phyloP scores from a whole-genome alignment of 2,113 vertebrate species.

The Dascyllus trimaculatus region DNA sequence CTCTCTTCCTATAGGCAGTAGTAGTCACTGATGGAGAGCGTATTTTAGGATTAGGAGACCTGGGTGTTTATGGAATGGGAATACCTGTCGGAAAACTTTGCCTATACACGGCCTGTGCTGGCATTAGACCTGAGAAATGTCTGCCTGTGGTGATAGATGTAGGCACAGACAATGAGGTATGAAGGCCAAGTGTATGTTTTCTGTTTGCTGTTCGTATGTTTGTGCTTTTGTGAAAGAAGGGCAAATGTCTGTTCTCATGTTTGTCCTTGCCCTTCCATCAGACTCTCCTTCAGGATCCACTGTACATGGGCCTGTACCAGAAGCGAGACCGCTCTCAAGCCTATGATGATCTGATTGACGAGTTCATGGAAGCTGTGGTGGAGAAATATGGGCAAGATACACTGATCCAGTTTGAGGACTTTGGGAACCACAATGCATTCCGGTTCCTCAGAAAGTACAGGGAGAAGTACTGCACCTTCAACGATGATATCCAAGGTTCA shows the following conservation, averaged over 20 bases:
- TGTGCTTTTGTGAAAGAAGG: not conserved
- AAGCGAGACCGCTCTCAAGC: slow-evolving; percentile 92
- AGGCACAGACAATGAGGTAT: slow-evolving; percentile 93
- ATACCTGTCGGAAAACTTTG: slow-evolving; percentile 98
- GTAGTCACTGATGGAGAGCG: slow-evolving; percentile 98
- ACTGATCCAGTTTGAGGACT: slow-evolving; percentile 98
- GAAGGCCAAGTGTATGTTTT: slow-evolving; percentile 25
- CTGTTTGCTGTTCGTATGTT: not conserved
- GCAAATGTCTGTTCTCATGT: not conserved
- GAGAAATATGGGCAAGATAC: slow-evolving; percentile 95
- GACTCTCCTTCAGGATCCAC: slow-evolving; percentile 92
- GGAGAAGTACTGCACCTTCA: slow-evolving; percentile 98
- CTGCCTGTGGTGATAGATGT: slow-evolving; percentile 96
- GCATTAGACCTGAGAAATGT: slow-evolving; percentile 92
- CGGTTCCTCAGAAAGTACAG: slow-evolving; percentile 94
- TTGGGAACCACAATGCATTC: slow-evolving; percentile 98
- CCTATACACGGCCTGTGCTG: slow-evolving; percentile 95
- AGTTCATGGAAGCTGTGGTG: slow-evolving; percentile 97
- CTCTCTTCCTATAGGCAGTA: slow-evolving; percentile 88
- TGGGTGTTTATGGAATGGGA: slow-evolving; percentile 98
- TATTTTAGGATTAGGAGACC: slow-evolving; percentile 95
- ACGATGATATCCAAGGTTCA: slow-evolving; percentile 97
- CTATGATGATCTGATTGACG: slow-evolving; percentile 97
- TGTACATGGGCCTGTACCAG: slow-evolving; percentile 98
- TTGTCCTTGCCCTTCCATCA: slow-evolving; percentile 58